A percentile compares a stretch with the other conserved stretches of the same genome.
Evolutionary conservation across 2,888 invertebrate genomes (phyloP).

Genomic region (Dendrolimus houi): DNA sequence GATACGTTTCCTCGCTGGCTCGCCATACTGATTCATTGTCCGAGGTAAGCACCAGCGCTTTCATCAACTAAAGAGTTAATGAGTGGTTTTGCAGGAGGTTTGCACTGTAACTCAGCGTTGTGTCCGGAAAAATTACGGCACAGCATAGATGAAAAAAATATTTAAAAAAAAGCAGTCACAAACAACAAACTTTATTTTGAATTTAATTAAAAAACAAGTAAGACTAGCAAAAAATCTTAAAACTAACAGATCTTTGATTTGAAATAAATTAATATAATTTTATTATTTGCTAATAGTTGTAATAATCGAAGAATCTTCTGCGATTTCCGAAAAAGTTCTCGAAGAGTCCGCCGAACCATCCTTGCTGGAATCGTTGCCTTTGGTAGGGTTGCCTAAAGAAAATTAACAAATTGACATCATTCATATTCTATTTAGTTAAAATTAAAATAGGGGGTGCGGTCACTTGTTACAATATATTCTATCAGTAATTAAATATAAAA

Average conservation of each 20-base stretch:
- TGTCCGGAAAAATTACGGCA: no score
- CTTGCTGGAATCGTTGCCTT: conserved; percentile 10
- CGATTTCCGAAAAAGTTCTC: conserved; percentile 21
- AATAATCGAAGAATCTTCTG: conserved; percentile 1
- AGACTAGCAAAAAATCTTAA: conserved; percentile 12
- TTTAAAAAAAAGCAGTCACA: background rate
- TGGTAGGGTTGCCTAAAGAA: background rate
- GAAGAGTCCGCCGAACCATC: conserved; percentile 51
- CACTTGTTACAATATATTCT: no score
- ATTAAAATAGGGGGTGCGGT: no score
- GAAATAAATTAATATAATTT: background rate
- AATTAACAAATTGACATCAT: background rate
- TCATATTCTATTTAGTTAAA: no score
- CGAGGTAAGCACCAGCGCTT: no score
- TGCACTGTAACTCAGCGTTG: no score
- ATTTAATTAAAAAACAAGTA: conserved; percentile 7
- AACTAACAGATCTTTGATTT: conserved; percentile 12
- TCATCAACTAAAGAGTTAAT: no score
- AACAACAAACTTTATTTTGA: conserved; percentile 4
- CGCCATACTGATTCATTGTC: no score
- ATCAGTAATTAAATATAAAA: no score
- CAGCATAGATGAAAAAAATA: no score
- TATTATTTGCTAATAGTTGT: background rate
- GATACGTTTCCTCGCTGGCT: no score
- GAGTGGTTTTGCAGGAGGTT: no score